Evolutionary conservation across 2,797 vertebrate genomes (phyloP), one percentile per base, ranked within the genome.

Genomic region (Ctenosaura bakeri): DNA sequence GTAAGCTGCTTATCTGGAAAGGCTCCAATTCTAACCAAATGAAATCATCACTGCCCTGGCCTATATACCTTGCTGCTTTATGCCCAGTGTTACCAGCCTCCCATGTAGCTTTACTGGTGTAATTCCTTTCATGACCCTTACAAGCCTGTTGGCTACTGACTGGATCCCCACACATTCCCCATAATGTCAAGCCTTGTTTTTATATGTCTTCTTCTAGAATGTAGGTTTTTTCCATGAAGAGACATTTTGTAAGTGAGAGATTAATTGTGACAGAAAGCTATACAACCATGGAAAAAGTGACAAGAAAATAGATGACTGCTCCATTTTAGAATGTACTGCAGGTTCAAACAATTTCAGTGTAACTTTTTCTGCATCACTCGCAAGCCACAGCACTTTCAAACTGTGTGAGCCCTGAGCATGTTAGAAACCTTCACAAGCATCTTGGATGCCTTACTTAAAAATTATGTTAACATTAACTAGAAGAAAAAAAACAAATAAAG

Each of bases 11-110:
- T 87, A 42, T 18, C 77, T 79, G 20, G 12, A 69, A 80, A 80
- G 77, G 56, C 24, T 35, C n/a, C 29, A 29, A 14, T 87, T 79
- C 18, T 80, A 87, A 87, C n/a, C 42, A n/a, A 66, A 79, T 50
- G 1, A 74, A 76, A 50, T 54, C 52, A 85, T 0, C 8, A 35
- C 50, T 50, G 32, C 13, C 50, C n/a, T 46, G 13, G 4, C 78
- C 42, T 46, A 46, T 64, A 46, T 26, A 59, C 35, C 54, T 77
- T 54, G 26, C 35, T 52, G 26, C n/a, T 69, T 64, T 12, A 88
- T 71, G 32, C 50, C 4, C 22, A 54, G 1, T 69, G 22, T 54
- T 10, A 42, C 29, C 83, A 73, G 64, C 29, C 50, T 64, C 2
- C 26, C 22, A 56, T 52, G 46, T 13, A 38, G 64, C 14, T 29